Conservation (phyloP, 2,797 vertebrate genomes). For the Myotis planiceps region DNA sequence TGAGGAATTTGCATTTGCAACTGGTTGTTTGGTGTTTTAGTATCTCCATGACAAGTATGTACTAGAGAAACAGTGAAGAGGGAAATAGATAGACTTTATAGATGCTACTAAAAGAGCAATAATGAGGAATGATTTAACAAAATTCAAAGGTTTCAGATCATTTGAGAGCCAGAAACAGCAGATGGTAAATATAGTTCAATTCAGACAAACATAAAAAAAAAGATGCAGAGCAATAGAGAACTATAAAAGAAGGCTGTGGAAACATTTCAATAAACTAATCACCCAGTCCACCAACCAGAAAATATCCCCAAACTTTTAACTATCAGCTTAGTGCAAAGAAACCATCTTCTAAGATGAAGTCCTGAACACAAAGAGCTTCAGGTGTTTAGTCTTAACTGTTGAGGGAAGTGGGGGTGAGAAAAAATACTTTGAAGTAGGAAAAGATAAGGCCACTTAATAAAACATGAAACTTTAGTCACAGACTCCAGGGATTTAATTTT, state of each 20-base stretch:
- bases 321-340: conserved; percentile 47
- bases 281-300: not conserved
- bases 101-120: conserved; percentile 76
- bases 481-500: conserved; percentile 47
- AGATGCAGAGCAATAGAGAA: conserved; percentile 58
- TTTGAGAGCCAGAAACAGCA: conserved; percentile 70
- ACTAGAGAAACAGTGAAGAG: conserved; percentile 55
- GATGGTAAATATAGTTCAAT: conserved; percentile 79
- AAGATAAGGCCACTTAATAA: not conserved
- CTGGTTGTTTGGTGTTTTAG: conserved; percentile 29
- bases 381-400: not conserved
- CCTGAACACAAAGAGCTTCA: conserved; percentile 1
- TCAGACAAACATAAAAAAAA: conserved; percentile 70
- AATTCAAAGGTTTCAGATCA: conserved; percentile 76
- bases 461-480: conserved; percentile 34
- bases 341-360: not conserved
- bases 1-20: conserved; percentile 46
- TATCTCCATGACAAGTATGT: conserved; percentile 30
- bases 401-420: not conserved
- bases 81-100: conserved; percentile 63
- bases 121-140: conserved; percentile 78
- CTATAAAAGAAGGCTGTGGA: conserved; percentile 47
- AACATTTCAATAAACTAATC: conserved; percentile 70
- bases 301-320: conserved; percentile 56
- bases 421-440: not conserved